A percentile compares a stretch with the other conserved stretches of the same genome.
These are phyloP conservation scores for Hemicentrotus pulcherrimus DNA, from an alignment of 35 echinoderm and acorn worm genomes.

Conservation along the genomic window DNA sequence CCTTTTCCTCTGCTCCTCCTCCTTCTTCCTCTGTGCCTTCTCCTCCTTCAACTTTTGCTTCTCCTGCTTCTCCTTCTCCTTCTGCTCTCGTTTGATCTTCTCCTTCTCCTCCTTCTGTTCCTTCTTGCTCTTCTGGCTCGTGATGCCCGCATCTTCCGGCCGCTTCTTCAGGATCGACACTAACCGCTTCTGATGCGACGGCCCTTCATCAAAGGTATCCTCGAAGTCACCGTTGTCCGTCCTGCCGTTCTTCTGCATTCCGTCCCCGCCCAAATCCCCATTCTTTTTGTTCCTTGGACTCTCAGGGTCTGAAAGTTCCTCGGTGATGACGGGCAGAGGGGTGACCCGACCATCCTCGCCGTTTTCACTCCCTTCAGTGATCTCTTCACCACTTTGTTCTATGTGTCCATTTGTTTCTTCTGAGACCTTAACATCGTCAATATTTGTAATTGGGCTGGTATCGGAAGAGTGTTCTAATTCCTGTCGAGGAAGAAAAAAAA, in stretches of 20 bases:
- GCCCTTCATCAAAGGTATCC: not conserved
- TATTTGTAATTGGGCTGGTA: conserved; percentile 1
- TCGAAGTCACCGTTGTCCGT: conserved; percentile 24
- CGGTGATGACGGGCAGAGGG: conserved; percentile 26
- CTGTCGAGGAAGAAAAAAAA: not conserved
- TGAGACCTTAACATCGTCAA: conserved; percentile 5
- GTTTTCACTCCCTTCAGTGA: not conserved
- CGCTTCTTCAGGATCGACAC: conserved; percentile 50
- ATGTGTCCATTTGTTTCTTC: conserved; percentile 46
- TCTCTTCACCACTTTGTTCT: not conserved
- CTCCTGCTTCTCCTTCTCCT: conserved; percentile 7
- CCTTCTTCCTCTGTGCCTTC: not conserved
- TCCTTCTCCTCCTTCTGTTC: conserved; percentile 36
- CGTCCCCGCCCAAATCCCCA: conserved; percentile 30
- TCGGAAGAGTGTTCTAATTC: conserved; percentile 43
- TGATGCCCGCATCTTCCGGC: not conserved
- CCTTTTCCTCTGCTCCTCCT: not conserved
- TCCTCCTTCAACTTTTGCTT: not conserved
- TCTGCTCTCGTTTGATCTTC: conserved; percentile 17
- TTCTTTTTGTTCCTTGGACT: conserved; percentile 48
- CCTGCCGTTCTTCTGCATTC: conserved; percentile 24
- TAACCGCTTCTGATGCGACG: conserved; percentile 31
- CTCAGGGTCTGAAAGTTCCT: conserved; percentile 46
- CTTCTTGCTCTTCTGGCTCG: conserved; percentile 48
- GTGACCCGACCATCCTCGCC: conserved; percentile 23